These are phyloP conservation scores for Rhopilema esculentum DNA, from an alignment of 30 jellyfish, hydroid and myxozoan genomes.

Conservation along the genomic window DNA sequence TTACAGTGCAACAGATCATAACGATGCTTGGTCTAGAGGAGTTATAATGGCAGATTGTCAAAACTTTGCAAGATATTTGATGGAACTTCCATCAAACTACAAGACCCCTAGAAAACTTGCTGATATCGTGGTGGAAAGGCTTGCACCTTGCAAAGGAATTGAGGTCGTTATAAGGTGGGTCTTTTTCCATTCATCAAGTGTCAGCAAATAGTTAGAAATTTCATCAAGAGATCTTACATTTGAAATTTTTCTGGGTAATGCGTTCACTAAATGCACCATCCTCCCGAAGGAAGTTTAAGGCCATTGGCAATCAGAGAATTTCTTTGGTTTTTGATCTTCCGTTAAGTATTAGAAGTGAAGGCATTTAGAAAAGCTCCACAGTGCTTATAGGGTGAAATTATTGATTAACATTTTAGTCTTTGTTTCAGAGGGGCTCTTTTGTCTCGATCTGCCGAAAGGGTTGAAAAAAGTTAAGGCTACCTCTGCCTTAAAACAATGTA, in stretches of 20 bases:
- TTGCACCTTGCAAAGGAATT: conserved; percentile 58
- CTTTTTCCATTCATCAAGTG: background rate
- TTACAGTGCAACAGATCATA: conserved; percentile 13
- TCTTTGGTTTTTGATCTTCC: no score
- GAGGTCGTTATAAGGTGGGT: conserved; percentile 78
- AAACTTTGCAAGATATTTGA: conserved; percentile 86
- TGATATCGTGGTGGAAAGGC: conserved; percentile 54
- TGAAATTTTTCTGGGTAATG: background rate
- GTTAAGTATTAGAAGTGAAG: no score
- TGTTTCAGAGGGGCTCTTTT: no score
- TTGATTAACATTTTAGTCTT: no score
- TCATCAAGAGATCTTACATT: background rate
- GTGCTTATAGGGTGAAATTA: no score
- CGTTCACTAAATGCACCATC: background rate
- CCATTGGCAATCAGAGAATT: no score
- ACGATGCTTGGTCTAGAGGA: conserved; percentile 74
- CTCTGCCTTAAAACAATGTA: no score
- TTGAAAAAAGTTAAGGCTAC: no score
- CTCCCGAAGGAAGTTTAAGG: background rate
- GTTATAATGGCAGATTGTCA: conserved; percentile 78
- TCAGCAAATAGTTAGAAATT: background rate
- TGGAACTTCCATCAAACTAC: conserved; percentile 96
- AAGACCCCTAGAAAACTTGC: conserved; percentile 87
- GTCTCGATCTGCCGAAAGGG: no score
- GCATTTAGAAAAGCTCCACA: no score